Evolutionary conservation across 1,140 invertebrate species (phyloP), one percentile per base, ranked within the genome.

Genomic region (Campoletis sonorensis): DNA sequence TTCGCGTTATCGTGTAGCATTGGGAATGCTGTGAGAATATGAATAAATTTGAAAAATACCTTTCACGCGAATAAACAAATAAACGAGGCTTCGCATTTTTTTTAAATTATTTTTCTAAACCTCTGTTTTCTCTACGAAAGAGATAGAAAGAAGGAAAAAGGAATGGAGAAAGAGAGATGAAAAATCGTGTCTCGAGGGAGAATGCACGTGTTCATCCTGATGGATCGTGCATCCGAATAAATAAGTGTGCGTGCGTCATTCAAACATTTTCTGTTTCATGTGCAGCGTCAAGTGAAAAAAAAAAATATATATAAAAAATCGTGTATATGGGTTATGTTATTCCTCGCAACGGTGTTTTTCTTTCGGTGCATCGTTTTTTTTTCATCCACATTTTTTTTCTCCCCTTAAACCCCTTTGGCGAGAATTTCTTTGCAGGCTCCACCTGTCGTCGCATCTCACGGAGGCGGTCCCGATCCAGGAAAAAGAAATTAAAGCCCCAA

Each of bases 301-400:
- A 45, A 45, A 45, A 37, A 37, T 4, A 37, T 4, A 10, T 4
- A 37, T 4, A 37, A 37, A 45, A 45, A 45, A 45, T 45, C 58
- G 58, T 64, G 79, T 81, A 26, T 81, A 81, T 72, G 58, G 79
- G 49, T 71, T 73, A 61, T 73, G 33, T 72, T 80, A 73, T 80
- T 70, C 37, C 73, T 64, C 54, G 37, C 58, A 26, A 37, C 40
- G 49, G 30, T 10, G 45, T 21, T 80, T 21, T 37, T 58, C 18
- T 61, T 73, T 51, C 61, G 30, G 68, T 49, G 40, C 27, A 27
- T 49, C 33, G 30, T 33, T n/a, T 58, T 58, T 77, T 33, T n/a
- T 58, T 58, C 58, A 16, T 54, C 21, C 23, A n/a, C 21, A 67
- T 67, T 27, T 67, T 27, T 67, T 27, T 13, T 67, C 54, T 2